Evolutionary conservation across 2,113 vertebrate species (phyloP).

Genomic region (Tympanuchus pallidicinctus): DNA sequence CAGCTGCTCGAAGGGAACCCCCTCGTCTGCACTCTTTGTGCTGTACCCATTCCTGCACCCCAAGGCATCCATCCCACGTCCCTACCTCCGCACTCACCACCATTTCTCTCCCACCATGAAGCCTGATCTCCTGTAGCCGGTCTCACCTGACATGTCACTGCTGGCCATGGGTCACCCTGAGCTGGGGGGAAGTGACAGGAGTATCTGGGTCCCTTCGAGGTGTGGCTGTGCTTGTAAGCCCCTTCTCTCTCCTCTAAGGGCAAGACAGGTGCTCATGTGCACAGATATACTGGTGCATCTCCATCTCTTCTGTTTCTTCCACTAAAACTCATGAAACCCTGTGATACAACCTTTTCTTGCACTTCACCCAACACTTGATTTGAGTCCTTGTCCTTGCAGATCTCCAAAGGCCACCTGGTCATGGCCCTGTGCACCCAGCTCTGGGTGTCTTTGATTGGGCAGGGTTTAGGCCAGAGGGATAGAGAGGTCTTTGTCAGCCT

Average conservation of each 20-base stretch:
- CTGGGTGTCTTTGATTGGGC: neutral
- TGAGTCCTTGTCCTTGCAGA: neutral
- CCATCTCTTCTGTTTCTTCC: neutral
- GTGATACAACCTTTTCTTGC: neutral
- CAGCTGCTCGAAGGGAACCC: neutral
- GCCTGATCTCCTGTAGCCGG: accelerated
- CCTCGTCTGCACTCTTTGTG: neutral
- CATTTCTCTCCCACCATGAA: neutral
- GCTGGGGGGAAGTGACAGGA: neutral
- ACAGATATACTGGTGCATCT: neutral
- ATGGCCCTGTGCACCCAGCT: neutral
- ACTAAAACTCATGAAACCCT: neutral
- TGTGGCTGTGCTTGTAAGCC: neutral
- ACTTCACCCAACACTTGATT: neutral
- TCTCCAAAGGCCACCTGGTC: neutral
- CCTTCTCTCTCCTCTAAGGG: neutral
- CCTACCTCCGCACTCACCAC: accelerated
- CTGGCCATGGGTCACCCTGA: accelerated
- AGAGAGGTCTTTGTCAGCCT: neutral
- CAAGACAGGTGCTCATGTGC: neutral
- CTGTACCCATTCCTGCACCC: neutral
- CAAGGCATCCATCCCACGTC: neutral
- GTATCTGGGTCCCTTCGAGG: neutral
- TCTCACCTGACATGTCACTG: accelerated
- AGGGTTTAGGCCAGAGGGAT: neutral